Evolutionary conservation across 2,797 vertebrate species (phyloP), one percentile per base, ranked within the genome.

Genomic region (Urophycis tenuis): DNA sequence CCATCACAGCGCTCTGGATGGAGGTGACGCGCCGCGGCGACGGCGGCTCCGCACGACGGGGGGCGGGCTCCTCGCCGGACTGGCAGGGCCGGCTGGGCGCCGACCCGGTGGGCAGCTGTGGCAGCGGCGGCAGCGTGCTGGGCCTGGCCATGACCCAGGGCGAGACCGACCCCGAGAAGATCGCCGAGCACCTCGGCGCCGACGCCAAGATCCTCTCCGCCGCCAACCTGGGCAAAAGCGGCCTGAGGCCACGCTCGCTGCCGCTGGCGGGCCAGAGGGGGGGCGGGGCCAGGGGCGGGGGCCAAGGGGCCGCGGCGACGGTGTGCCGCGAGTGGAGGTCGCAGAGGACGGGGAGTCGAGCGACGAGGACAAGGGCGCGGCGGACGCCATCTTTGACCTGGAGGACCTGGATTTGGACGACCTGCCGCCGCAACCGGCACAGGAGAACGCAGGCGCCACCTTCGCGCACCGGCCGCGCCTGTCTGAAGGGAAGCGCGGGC

Each of bases 361-460:
- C 45, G 96, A 97, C 74, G 96, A 97, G 70, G 96, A 97, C 1
- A 84, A 83, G 73, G 88, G 89, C 78, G 94, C 94, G 35, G 92
- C 93, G 17, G 95, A 96, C 1, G 94, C 92, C 78, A 97, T 98
- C 84, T 98, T 98, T 89, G 95, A 97, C 81, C 88, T 98, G 83
- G 96, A 98, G 88, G 96, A 98, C 81, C 87, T 98, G 85, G 96
- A 98, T 85, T 85, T 86, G 49, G 95, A 98, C 72, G 87, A 85
- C 14, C 81, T 84, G 2, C 1, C 9, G 14, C 4, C 8, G 6
- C 9, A 14, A 6, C 22, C 53, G n/a, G 9, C n/a, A n/a, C n/a
- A 60, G n/a, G 53, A 25, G 53, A n/a, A n/a, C n/a, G n/a, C n/a
- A n/a, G 53, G 29, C 22, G 53, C 1, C 49, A n/a, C 53, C 53